phyloP scores from a whole-genome alignment of 37 sponge, comb jelly and placozoan species.

The Theonella swinhoei region DNA sequence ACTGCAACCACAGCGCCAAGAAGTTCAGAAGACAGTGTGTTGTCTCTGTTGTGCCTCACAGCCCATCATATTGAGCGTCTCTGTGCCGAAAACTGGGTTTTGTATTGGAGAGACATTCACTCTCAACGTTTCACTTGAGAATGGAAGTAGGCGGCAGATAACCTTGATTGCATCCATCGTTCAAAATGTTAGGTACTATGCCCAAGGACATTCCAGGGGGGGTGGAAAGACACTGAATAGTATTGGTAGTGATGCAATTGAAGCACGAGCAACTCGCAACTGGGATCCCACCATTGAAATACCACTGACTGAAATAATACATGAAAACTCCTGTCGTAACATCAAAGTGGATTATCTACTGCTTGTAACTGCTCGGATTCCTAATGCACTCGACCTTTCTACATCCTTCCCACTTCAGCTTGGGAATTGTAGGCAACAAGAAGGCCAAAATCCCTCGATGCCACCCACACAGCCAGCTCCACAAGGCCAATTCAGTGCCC shows the following conservation, averaged over 20 bases:
- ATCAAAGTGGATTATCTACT: slow-evolving; percentile 30
- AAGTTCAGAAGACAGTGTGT: slow-evolving; percentile 56
- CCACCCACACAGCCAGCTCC: too few species aligned
- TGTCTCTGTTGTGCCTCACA: slow-evolving; percentile 82
- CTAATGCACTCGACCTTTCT: slow-evolving; percentile 24
- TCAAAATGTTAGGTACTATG: slow-evolving; percentile 33
- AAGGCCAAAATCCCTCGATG: too few species aligned
- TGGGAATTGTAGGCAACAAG: slow-evolving; percentile 24
- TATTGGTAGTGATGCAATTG: slow-evolving; percentile 7
- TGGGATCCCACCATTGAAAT: slow-evolving; percentile 24
- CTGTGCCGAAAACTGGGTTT: slow-evolving; percentile 51
- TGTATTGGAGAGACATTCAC: slow-evolving; percentile 63
- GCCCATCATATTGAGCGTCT: slow-evolving; percentile 46
- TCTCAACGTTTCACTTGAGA: slow-evolving; percentile 39
- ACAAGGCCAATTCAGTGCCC: too few species aligned
- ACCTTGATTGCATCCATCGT: slow-evolving; percentile 26
- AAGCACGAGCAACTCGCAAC: background rate
- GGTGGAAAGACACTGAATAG: background rate
- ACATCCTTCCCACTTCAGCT: slow-evolving; percentile 42
- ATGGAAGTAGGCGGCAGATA: slow-evolving; percentile 39
- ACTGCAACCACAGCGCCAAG: slow-evolving; percentile 4
- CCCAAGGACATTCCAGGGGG: slow-evolving; percentile 12
- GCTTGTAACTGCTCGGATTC: slow-evolving; percentile 17
- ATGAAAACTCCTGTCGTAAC: slow-evolving; percentile 17
- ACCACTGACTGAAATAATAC: slow-evolving; percentile 25